Conservation (phyloP, 2,888 invertebrate species). For the Blastobasis lacticolella region DNA sequence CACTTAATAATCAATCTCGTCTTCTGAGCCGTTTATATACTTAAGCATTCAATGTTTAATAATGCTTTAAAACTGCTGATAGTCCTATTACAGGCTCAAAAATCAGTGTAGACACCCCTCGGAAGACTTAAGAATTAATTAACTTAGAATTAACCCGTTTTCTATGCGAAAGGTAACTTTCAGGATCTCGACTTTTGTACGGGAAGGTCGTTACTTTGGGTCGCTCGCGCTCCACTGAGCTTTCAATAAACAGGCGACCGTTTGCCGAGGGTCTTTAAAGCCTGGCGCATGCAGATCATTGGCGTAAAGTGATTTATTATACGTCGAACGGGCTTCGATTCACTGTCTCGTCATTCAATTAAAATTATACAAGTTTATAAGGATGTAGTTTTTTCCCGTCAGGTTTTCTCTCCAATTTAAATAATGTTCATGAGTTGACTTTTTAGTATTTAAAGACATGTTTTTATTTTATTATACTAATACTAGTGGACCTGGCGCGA, state of each 20-base stretch:
- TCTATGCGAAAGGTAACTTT: constrained; percentile 2
- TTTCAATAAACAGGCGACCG: constrained; percentile 17
- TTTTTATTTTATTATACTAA: too few relatives aligned
- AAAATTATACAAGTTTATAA: too few relatives aligned
- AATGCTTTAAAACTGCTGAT: too few relatives aligned
- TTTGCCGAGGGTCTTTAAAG: constrained; percentile 7
- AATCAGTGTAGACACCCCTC: constrained; percentile 7
- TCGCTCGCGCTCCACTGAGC: constrained; percentile 12
- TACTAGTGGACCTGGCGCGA: too few relatives aligned
- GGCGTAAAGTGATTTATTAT: not conserved
- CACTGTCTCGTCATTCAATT: too few relatives aligned
- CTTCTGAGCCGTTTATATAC: too few relatives aligned
- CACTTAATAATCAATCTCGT: too few relatives aligned
- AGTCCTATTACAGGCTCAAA: not conserved
- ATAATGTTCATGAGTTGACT: too few relatives aligned
- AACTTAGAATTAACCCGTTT: constrained; percentile 1
- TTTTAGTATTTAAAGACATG: too few relatives aligned
- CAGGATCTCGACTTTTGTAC: constrained; percentile 1
- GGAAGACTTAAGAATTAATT: constrained; percentile 1
- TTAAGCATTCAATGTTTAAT: too few relatives aligned
- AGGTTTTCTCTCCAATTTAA: too few relatives aligned
- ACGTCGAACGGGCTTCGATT: not conserved
- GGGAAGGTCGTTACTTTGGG: constrained; percentile 3
- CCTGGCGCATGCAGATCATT: constrained; percentile 1
- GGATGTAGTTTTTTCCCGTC: too few relatives aligned